These are phyloP conservation scores for Echinometra lucunter DNA, from an alignment of 53 echinoderm and acorn worm genomes.

Conservation along the genomic window DNA sequence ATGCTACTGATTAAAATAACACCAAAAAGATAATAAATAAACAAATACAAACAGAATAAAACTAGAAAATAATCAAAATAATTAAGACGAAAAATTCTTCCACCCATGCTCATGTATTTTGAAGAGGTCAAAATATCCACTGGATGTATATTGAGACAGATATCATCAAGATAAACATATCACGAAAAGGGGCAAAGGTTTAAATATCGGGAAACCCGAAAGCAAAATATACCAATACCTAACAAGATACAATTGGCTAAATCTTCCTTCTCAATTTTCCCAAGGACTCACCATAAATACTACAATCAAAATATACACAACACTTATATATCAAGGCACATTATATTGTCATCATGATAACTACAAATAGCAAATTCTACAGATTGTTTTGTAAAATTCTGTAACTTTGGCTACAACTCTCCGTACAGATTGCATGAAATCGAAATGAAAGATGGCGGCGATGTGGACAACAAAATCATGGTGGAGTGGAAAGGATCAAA, in stretches of 20 bases:
- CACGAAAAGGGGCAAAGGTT: conserved; percentile 2
- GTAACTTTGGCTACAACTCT: background rate
- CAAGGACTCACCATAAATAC: background rate
- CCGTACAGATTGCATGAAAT: conserved; percentile 14
- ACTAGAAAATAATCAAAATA: too few species aligned
- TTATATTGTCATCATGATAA: background rate
- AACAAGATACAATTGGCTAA: background rate
- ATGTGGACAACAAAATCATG: too few species aligned
- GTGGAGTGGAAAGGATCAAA: background rate
- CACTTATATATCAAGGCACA: background rate
- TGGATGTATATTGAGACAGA: background rate
- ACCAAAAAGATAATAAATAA: background rate
- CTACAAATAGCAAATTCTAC: background rate
- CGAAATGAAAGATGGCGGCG: background rate
- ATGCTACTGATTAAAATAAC: background rate
- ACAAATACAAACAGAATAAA: background rate
- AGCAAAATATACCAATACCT: background rate
- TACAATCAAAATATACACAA: background rate
- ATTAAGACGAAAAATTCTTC: too few species aligned
- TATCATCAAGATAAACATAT: background rate
- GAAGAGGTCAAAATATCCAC: background rate
- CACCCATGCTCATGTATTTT: conserved; percentile 25
- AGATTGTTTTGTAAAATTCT: background rate
- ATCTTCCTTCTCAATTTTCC: background rate
- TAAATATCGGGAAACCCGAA: background rate